Conservation (phyloP, 2,797 vertebrate genomes). For the Huso huso region DNA sequence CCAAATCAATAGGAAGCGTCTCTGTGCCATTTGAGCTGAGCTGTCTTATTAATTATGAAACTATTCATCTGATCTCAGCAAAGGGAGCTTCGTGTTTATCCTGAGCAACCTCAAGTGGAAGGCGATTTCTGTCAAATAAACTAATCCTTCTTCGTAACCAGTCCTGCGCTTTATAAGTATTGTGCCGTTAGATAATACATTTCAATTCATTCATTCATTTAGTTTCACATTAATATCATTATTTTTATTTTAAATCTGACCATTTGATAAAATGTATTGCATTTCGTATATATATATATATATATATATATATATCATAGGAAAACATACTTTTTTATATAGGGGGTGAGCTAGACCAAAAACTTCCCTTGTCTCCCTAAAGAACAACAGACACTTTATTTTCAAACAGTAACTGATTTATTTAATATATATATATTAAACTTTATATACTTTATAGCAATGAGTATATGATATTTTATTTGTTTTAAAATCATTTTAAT, state of each 20-base stretch:
- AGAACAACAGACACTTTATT: too few relatives aligned
- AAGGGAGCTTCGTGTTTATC: constrained; percentile 19
- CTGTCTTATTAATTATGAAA: constrained; percentile 67
- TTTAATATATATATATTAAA: too few relatives aligned
- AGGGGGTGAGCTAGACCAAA: too few relatives aligned
- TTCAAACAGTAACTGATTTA: too few relatives aligned
- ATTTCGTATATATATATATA: neutral
- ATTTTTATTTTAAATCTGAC: too few relatives aligned
- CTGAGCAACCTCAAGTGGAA: constrained; percentile 17
- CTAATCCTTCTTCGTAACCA: neutral
- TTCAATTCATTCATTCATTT: neutral
- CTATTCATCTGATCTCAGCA: constrained; percentile 37
- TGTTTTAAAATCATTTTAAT: constrained; percentile 67
- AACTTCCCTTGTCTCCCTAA: too few relatives aligned
- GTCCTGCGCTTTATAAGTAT: neutral
- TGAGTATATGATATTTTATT: constrained; percentile 73
- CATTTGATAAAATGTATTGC: too few relatives aligned
- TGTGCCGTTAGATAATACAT: neutral
- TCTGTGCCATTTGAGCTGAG: constrained; percentile 41
- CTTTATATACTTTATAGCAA: constrained; percentile 48
- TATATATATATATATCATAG: neutral
- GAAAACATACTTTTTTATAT: too few relatives aligned
- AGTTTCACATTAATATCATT: neutral
- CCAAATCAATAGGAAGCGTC: constrained; percentile 49
- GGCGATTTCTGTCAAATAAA: neutral